Percentiles rank a stretch among this genome's conserved stretches.
phyloP scores from a whole-genome alignment of 2,113 vertebrate species.

The Microtus pennsylvanicus region DNA sequence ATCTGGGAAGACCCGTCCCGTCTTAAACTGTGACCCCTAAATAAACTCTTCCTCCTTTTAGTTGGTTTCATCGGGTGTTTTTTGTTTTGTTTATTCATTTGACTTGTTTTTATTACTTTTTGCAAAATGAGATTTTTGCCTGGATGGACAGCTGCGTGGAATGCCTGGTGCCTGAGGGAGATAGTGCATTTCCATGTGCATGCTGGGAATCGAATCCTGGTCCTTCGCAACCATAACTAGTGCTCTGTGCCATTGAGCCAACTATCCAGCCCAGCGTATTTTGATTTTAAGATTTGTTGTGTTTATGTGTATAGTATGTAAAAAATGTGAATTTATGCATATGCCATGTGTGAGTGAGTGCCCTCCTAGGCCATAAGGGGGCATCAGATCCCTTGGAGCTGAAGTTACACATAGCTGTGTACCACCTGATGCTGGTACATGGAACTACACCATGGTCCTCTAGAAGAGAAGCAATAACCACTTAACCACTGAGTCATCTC shows the following conservation, averaged over 20 bases:
- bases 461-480: no score
- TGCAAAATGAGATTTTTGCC: not conserved
- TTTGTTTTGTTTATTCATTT: not conserved
- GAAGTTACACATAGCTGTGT: not conserved
- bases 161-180: not conserved
- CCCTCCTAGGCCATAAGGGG: not conserved
- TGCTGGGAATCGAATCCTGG: not conserved
- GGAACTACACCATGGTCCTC: not conserved
- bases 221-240: not conserved
- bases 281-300: not conserved
- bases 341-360: not conserved
- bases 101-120: not conserved
- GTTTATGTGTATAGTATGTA: not conserved
- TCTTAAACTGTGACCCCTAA: not conserved
- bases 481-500: not conserved
- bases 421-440: not conserved
- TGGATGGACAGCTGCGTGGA: not conserved
- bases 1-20: not conserved
- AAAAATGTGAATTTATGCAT: not conserved
- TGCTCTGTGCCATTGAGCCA: not conserved
- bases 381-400: not conserved
- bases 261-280: not conserved
- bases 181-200: not conserved
- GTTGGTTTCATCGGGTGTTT: rapidly evolving
- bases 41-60: not conserved